Conservation (phyloP, 2,888 invertebrate genomes). For the Thymelicus acteon region DNA sequence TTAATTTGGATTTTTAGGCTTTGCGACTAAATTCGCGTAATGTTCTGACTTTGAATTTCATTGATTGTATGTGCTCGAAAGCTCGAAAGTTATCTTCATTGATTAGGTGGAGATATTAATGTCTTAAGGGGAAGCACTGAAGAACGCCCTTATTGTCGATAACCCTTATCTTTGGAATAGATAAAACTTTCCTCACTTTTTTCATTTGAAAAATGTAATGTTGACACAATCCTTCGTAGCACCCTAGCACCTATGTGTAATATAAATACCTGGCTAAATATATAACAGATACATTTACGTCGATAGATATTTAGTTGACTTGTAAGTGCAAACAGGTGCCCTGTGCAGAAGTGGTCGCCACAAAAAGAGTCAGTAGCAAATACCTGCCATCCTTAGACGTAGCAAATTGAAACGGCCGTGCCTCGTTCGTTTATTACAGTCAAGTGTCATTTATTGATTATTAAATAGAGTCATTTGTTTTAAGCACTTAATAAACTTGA, state of each 20-base stretch:
- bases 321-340: background rate
- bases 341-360: background rate
- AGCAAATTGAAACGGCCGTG: constrained; percentile 24
- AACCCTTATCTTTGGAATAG: constrained; percentile 4
- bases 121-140: background rate
- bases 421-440: constrained; percentile 21
- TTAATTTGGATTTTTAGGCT: constrained; percentile 76
- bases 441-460: constrained; percentile 35
- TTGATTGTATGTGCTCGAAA: constrained; percentile 42
- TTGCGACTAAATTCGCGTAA: constrained; percentile 50
- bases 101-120: constrained; percentile 30
- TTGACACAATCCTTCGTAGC: too few relatives aligned
- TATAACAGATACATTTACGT: background rate
- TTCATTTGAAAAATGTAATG: background rate
- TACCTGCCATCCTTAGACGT: constrained; percentile 28
- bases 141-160: background rate
- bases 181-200: background rate
- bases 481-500: constrained; percentile 46
- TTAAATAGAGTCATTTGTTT: constrained; percentile 44
- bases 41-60: constrained; percentile 42
- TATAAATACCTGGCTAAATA: too few relatives aligned
- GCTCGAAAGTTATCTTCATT: constrained; percentile 42
- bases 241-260: too few relatives aligned
- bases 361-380: constrained; percentile 22
- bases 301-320: background rate